Percentiles rank a stretch among this genome's conserved stretches.
These are phyloP conservation scores for Xerus rutilus DNA, from an alignment of 2,797 vertebrate species.

Conservation along the genomic window DNA sequence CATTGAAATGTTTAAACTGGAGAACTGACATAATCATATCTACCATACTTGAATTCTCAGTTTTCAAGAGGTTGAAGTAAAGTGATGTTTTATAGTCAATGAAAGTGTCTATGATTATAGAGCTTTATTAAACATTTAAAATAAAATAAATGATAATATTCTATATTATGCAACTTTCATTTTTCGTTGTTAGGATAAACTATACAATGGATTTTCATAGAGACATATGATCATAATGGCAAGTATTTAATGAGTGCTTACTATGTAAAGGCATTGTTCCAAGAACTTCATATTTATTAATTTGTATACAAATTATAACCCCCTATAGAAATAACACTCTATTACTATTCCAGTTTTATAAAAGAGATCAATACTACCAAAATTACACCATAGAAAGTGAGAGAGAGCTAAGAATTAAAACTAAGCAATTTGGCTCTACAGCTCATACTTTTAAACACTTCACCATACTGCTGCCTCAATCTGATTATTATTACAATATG, in stretches of 20 bases:
- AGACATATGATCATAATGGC: background rate
- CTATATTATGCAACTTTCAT: background rate
- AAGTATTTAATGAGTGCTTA: slow-evolving; percentile 45
- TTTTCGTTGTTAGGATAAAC: slow-evolving; percentile 23
- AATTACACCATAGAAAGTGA: background rate
- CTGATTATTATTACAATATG: slow-evolving; percentile 42
- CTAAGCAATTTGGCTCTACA: background rate
- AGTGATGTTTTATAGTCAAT: slow-evolving; percentile 5
- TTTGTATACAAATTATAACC: background rate
- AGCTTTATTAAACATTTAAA: slow-evolving; percentile 15
- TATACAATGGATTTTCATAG: slow-evolving; percentile 49
- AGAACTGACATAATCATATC: background rate
- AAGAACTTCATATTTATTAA: background rate
- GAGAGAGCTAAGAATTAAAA: slow-evolving; percentile 18
- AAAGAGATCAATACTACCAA: background rate
- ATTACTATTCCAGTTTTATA: background rate
- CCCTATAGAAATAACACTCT: too few relatives aligned
- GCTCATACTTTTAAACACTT: background rate
- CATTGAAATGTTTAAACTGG: background rate
- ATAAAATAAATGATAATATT: slow-evolving; percentile 27
- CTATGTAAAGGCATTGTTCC: background rate
- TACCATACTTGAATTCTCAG: background rate
- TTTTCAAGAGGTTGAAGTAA: background rate
- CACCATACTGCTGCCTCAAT: background rate
- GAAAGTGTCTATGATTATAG: slow-evolving; percentile 6